Percentiles rank a stretch among this genome's conserved stretches.
Conservation (phyloP, 2,113 vertebrate species). For the Corythornis madagascariensis region DNA sequence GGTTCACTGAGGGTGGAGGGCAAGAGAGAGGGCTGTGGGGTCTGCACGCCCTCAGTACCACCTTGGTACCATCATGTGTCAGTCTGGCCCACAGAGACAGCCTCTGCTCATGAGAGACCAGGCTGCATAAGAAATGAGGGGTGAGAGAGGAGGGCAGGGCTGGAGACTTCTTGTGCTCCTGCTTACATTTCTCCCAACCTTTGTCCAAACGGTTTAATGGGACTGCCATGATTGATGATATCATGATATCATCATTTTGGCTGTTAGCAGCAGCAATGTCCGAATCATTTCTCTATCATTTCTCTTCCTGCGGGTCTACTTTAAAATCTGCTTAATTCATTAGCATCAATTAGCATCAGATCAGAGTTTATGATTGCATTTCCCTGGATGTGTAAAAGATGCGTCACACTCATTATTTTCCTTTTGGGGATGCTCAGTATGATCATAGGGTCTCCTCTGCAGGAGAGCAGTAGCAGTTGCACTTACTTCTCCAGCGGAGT, state of each 20-base stretch:
- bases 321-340: neutral
- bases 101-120: neutral
- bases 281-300: neutral
- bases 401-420: neutral
- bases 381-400: neutral
- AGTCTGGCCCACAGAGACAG: neutral
- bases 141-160: neutral
- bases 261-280: neutral
- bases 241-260: neutral
- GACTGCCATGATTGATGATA: neutral
- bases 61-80: accelerated
- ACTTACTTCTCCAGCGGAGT: neutral
- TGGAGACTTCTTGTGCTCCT: neutral
- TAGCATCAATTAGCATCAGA: neutral
- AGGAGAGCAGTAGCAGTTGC: neutral
- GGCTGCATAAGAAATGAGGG: neutral
- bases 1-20: neutral
- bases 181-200: neutral
- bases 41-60: neutral
- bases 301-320: neutral
- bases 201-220: neutral
- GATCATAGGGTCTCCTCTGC: neutral
- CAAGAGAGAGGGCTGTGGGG: neutral
- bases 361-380: neutral
- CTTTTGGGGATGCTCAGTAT: neutral